Evolutionary conservation across 2,113 vertebrate species (phyloP), one percentile per base, ranked within the genome.

Genomic region (Azemiops feae): DNA sequence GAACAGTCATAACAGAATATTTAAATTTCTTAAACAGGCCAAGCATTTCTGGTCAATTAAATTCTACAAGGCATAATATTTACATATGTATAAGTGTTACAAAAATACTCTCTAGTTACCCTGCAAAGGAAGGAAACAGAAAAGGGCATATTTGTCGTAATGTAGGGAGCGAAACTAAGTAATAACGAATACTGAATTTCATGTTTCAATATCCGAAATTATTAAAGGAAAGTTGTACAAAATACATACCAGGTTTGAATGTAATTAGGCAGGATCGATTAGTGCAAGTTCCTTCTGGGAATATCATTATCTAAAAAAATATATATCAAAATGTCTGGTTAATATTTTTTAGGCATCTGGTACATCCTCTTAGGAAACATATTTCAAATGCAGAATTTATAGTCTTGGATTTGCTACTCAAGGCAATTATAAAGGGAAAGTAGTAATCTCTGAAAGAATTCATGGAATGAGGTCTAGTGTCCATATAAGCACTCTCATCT

Each of bases 221-320:
- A 94, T 34, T 87, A 94, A 94, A 91, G 93, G 89, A 89, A 58
- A 52, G 94, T 94, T 81, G 6, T 95, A 89, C 45, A 69, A 92
- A 54, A 95, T 88, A 98, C 98, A 64, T 98, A 99, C 99, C 99
- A 97, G 99, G 99, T 95, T 99, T 99, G 97, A 99, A 99, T 90
- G 99, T 99, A 96, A 99, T 99, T 88, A 99, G 97, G 96, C 99
- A 99, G 96, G 99, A 99, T 97, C 99, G 98, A 95, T 99, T 99
- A 88, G 99, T 99, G 94, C 99, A 99, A 0, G 99, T 99, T 95
- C 99, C 99, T 95, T 99, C 99, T 92, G 99, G 99, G 97, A 99
- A 99, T 97, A 99, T 99, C 99, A 99, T 99, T 94, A 99, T 99
- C 99, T 99, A 95, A 95, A 91, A 96, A 87, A 92, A 58, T n/a